A percentile compares a stretch with the other conserved stretches of the same genome.
Conservation (phyloP, 2,113 vertebrate genomes). For the Ochotona curzoniae region DNA sequence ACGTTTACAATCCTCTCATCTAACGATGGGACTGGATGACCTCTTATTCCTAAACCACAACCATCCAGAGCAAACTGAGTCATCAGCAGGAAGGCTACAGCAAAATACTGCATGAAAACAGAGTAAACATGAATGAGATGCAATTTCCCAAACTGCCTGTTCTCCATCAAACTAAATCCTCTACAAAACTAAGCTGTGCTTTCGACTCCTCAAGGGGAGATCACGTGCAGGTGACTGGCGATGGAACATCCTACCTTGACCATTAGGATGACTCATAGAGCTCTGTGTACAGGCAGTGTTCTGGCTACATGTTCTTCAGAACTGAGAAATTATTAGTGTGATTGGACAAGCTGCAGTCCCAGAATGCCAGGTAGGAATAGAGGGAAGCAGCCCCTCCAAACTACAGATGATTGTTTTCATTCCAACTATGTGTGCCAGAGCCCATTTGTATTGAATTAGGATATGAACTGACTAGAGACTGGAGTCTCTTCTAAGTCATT, state of each 20-base stretch:
- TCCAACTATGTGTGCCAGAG: not conserved
- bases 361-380: not conserved
- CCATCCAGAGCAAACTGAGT: not conserved
- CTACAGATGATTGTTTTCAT: not conserved
- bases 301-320: not conserved
- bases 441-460: slow-evolving; percentile 1
- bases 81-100: not conserved
- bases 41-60: not conserved
- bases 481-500: not conserved
- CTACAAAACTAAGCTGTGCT: not conserved
- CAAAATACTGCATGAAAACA: not conserved
- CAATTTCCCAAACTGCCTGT: not conserved
- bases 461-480: not conserved
- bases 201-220: not conserved
- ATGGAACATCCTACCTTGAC: not conserved
- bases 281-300: not conserved
- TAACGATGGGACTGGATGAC: not conserved
- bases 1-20: not conserved
- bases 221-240: not conserved
- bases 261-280: not conserved
- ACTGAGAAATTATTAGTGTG: not conserved
- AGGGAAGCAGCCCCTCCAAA: not conserved
- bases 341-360: slow-evolving; percentile 5
- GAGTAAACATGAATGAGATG: slow-evolving; percentile 11
- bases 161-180: not conserved